These are phyloP conservation scores for Melanocharis versteri DNA, from an alignment of 2,113 vertebrate species.

Conservation along the genomic window DNA sequence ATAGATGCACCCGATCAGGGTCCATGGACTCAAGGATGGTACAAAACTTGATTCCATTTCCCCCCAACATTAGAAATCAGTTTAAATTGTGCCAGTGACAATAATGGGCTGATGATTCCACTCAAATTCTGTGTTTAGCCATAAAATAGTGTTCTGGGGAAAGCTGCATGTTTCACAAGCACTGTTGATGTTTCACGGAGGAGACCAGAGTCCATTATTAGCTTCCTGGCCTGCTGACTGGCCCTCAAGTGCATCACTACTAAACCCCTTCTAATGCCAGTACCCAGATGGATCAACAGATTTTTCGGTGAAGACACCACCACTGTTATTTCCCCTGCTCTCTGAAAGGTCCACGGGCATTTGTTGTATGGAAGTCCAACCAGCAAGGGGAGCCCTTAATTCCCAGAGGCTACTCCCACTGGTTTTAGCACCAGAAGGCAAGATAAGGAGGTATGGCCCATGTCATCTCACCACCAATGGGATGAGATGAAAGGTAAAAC, in stretches of 20 bases:
- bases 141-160: background rate
- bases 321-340: background rate
- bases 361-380: accelerated
- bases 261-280: background rate
- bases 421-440: background rate
- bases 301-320: background rate
- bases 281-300: background rate
- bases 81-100: background rate
- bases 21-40: background rate
- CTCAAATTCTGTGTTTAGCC: background rate
- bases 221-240: background rate
- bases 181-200: background rate
- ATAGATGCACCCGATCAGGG: background rate
- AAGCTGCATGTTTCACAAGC: background rate
- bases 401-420: background rate
- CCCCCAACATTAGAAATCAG: background rate
- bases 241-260: background rate
- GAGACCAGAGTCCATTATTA: background rate
- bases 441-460: background rate
- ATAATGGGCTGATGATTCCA: background rate
- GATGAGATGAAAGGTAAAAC: background rate
- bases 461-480: background rate
- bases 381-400: background rate
- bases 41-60: background rate
- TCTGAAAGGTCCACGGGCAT: background rate